Evolutionary conservation across 2,888 invertebrate genomes (phyloP).

Genomic region (Chalcis sispes): DNA sequence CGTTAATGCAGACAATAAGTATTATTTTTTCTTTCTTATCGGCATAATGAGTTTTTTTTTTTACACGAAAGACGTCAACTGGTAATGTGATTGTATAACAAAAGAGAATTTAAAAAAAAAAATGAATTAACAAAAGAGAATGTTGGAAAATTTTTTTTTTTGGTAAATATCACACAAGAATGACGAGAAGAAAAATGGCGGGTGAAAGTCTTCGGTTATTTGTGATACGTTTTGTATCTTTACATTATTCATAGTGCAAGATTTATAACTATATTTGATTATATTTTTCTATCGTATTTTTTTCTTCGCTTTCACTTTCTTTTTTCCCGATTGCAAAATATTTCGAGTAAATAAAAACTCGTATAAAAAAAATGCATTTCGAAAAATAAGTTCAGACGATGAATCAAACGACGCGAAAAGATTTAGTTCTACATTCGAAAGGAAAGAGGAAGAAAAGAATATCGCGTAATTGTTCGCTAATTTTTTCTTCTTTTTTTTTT

Average conservation of each 20-base stretch:
- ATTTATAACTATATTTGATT: not conserved
- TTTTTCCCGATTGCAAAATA: not conserved
- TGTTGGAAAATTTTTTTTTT: not conserved
- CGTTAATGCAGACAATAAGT: not conserved
- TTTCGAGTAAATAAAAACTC: not conserved
- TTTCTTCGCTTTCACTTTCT: conserved; percentile 7
- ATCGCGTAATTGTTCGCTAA: conserved; percentile 14
- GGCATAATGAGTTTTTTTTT: not conserved
- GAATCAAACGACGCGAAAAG: too few relatives aligned
- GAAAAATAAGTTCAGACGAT: too few relatives aligned
- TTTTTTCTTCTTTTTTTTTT: not conserved
- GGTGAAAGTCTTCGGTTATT: conserved; percentile 22
- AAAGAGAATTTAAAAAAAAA: too few relatives aligned
- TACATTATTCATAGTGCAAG: conserved; percentile 17
- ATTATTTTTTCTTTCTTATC: not conserved
- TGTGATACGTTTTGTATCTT: not conserved
- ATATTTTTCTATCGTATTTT: not conserved
- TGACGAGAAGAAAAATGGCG: not conserved
- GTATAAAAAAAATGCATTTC: not conserved
- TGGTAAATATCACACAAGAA: not conserved
- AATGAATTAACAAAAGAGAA: not conserved
- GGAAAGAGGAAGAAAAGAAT: not conserved
- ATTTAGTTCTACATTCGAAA: not conserved
- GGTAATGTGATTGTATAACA: too few relatives aligned
- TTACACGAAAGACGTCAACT: too few relatives aligned